These are phyloP conservation scores for Callipepla californica DNA, from an alignment of 2,113 vertebrate genomes.

Conservation along the genomic window DNA sequence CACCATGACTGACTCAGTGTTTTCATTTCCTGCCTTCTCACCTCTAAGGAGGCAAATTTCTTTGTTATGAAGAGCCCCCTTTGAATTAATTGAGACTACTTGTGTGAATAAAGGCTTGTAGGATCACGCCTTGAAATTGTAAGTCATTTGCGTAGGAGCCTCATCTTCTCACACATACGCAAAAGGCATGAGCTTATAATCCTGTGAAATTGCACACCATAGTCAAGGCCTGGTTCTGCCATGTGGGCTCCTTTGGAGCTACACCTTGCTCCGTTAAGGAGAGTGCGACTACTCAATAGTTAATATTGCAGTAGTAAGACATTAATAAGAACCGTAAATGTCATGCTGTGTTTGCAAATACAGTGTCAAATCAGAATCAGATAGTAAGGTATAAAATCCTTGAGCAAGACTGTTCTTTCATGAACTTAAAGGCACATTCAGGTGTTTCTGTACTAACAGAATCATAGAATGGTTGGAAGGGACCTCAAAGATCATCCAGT, in stretches of 20 bases:
- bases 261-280: neutral
- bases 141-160: neutral
- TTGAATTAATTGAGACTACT: neutral
- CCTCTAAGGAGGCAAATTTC: neutral
- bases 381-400: neutral
- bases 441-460: neutral
- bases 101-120: neutral
- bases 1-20: neutral
- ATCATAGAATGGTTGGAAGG: too few species aligned
- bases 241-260: neutral
- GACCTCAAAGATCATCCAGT: too few species aligned
- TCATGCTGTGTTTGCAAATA: neutral
- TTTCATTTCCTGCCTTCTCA: neutral
- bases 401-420: rapidly evolving
- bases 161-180: neutral
- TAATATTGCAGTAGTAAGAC: neutral
- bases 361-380: neutral
- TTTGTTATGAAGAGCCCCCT: neutral
- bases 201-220: neutral
- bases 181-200: neutral
- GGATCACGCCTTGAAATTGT: neutral
- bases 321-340: neutral
- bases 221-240: neutral
- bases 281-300: rapidly evolving
- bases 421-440: neutral